Evolutionary conservation across 1,140 invertebrate genomes (phyloP).

Genomic region (Drosophila paulistorum): DNA sequence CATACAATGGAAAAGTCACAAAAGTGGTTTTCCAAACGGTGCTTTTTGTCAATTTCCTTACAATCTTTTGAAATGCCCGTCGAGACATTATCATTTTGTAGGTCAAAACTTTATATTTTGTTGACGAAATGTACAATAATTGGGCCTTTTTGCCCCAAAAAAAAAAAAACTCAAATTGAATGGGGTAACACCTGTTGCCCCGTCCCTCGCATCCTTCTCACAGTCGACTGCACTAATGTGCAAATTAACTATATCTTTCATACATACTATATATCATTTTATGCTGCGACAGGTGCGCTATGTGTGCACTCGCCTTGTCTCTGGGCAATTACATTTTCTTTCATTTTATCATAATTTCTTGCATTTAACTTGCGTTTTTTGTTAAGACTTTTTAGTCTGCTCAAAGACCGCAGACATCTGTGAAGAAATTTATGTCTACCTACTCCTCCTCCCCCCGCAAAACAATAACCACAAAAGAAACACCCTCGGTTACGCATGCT

Average conservation of each 20-base stretch:
- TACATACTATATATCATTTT: slow-evolving; percentile 36
- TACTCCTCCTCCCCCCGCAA: slow-evolving; percentile 14
- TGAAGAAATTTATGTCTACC: slow-evolving; percentile 5
- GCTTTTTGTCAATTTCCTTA: not conserved
- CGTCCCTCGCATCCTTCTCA: slow-evolving; percentile 33
- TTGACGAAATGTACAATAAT: slow-evolving; percentile 9
- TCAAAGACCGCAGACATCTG: slow-evolving; percentile 35
- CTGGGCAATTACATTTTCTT: slow-evolving; percentile 60
- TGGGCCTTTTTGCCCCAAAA: slow-evolving; percentile 14
- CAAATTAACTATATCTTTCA: slow-evolving; percentile 60
- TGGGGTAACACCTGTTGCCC: slow-evolving; percentile 4
- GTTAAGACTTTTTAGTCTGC: slow-evolving; percentile 34
- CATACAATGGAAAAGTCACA: slow-evolving; percentile 48
- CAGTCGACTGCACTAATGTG: slow-evolving; percentile 57
- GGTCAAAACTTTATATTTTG: not conserved
- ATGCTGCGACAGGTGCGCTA: not conserved
- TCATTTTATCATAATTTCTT: slow-evolving; percentile 56
- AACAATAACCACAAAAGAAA: slow-evolving; percentile 50
- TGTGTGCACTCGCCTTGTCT: slow-evolving; percentile 41
- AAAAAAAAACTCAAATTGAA: not conserved
- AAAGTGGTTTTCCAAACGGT: slow-evolving; percentile 26
- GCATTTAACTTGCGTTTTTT: slow-evolving; percentile 48
- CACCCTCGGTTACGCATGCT: slow-evolving; percentile 67
- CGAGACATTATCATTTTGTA: not conserved
- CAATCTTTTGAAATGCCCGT: slow-evolving; percentile 33